Evolutionary conservation across 1,140 invertebrate species (phyloP), one percentile per base, ranked within the genome.

Genomic region (Penaeus japonicus): DNA sequence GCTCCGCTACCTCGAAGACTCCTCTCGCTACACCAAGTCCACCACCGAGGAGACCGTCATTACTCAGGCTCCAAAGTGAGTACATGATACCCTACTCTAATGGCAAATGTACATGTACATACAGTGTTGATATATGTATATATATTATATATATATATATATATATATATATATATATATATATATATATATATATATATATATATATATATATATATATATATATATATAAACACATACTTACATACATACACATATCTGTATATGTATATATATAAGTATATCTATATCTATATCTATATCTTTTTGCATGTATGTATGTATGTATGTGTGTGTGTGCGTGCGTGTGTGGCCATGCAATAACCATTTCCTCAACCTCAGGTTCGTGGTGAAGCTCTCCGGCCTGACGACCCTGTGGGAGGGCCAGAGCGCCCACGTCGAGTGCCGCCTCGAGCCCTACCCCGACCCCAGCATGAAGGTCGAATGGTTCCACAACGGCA

Each of bases 371-470:
- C 62, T 82, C 59, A 7, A 5, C 17, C 30, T 27, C 65, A 91
- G 94, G 75, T 99, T 99, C 91, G 95, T 96, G 1, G 97, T 96
- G 24, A 95, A 97, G 92, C 92, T 98, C 24, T 97, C 96, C 91
- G 97, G 97, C 30, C 96, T 96, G 22, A 95, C 94, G 35, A 95
- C 94, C 88, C 92, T 98, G 53, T 93, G 96, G 54, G 97, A 98
- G 93, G 96, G 96, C 1, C 96, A 97, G 93, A 97, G 96, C 92
- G 96, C 97, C 82, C 97, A 98, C 87, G 91, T 93, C 32, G 93
- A 93, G 87, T 92, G 92, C 82, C 91, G 92, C 91, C 89, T 91
- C 62, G 91, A 92, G 87, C 91, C 91, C 22, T 92, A 91, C 55
- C 89, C 90, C 53, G 91, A 91, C 89, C 89, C 90, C n/a, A 90